Evolutionary conservation across 2,797 vertebrate genomes (phyloP).

Genomic region (Ptychadena robeensis): DNA sequence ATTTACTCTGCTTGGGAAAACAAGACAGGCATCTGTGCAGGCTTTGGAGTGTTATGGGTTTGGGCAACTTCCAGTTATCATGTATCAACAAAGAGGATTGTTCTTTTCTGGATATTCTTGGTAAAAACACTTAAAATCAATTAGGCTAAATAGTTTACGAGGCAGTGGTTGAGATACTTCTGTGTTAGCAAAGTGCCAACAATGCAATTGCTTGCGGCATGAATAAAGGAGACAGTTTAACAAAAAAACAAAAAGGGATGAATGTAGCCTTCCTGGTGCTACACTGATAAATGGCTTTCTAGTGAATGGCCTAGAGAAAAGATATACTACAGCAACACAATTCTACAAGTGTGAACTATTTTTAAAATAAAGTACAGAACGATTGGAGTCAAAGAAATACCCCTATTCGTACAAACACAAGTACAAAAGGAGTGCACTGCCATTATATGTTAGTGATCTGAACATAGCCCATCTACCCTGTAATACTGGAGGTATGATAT

Average conservation of each 20-base stretch:
- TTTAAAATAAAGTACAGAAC: neutral
- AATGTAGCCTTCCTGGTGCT: neutral
- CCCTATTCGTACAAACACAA: too few species aligned
- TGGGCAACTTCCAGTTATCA: constrained; percentile 32
- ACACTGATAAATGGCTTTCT: neutral
- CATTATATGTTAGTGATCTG: too few species aligned
- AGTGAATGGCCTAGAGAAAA: neutral
- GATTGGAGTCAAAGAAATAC: too few species aligned
- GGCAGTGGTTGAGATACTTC: constrained; percentile 43
- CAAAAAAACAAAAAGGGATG: neutral
- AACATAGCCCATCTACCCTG: too few species aligned
- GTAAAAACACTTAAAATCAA: constrained; percentile 19
- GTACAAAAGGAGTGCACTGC: too few species aligned
- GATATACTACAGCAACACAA: neutral
- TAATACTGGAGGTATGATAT: too few species aligned
- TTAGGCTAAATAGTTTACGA: constrained; percentile 55
- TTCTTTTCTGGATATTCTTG: constrained; percentile 37
- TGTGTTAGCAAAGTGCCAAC: constrained; percentile 48
- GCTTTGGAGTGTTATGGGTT: constrained; percentile 29
- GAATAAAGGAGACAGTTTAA: constrained; percentile 2
- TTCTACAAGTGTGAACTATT: neutral
- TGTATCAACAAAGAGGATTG: constrained; percentile 49
- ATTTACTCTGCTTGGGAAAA: constrained; percentile 49
- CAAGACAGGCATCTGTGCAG: constrained; percentile 30
- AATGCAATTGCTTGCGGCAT: constrained; percentile 32